Evolutionary conservation across 1,140 invertebrate genomes (phyloP).

Genomic region (Drosophila varians): DNA sequence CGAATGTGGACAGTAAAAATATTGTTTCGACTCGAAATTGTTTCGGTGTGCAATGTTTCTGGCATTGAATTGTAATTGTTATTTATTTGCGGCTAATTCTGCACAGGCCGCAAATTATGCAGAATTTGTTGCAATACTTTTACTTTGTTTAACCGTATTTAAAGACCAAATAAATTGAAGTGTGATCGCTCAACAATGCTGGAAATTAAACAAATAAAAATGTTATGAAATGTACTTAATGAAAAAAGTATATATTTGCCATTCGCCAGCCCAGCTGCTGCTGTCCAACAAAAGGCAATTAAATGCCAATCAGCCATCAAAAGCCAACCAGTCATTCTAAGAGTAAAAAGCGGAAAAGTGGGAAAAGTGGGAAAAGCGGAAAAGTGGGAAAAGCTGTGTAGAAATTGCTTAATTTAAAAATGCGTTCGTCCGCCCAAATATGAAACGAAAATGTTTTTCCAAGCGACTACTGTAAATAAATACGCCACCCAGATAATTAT

Average conservation of each 20-base stretch:
- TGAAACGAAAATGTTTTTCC: constrained; percentile 46
- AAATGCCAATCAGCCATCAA: constrained; percentile 75
- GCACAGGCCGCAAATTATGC: constrained; percentile 41
- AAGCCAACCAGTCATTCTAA: constrained; percentile 58
- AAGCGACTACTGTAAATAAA: constrained; percentile 54
- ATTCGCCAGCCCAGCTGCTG: constrained; percentile 44
- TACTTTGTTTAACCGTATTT: neutral
- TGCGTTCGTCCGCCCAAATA: constrained; percentile 8
- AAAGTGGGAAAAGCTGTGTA: constrained; percentile 10
- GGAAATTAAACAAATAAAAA: constrained; percentile 3
- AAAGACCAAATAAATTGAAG: constrained; percentile 1
- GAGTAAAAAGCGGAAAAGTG: constrained; percentile 21
- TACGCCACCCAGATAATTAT: constrained; percentile 67
- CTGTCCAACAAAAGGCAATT: constrained; percentile 60
- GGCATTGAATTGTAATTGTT: constrained; percentile 68
- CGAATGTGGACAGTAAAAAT: constrained; percentile 38
- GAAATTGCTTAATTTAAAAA: constrained; percentile 31
- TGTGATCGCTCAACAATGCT: constrained; percentile 10
- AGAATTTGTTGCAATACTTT: constrained; percentile 17
- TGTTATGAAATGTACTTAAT: constrained; percentile 6
- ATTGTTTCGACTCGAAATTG: constrained; percentile 45
- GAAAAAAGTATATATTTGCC: constrained; percentile 16
- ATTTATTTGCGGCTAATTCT: constrained; percentile 76
- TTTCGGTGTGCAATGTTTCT: constrained; percentile 43
- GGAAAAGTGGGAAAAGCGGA: constrained; percentile 7